phyloP scores from a whole-genome alignment of 2,888 invertebrate species.

The Latrodectus hesperus region DNA sequence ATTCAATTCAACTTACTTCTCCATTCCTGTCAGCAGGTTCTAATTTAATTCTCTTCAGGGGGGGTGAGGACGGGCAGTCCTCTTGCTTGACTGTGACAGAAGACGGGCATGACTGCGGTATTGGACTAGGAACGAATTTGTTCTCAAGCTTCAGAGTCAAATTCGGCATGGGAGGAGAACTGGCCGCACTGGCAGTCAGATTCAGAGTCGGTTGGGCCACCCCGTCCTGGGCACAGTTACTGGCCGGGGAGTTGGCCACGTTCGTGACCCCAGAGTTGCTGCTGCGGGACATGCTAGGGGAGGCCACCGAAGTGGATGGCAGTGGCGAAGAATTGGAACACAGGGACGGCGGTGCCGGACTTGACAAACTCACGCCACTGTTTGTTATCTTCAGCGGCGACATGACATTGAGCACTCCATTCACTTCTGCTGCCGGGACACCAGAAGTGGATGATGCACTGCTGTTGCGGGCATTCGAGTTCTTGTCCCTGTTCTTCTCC shows the following conservation, averaged over 20 bases:
- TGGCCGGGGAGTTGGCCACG: slow-evolving; percentile 54
- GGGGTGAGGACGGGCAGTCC: slow-evolving; percentile 59
- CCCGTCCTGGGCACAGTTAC: slow-evolving; percentile 25
- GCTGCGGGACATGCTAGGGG: slow-evolving; percentile 28
- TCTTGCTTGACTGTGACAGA: slow-evolving; percentile 62
- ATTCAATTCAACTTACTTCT: slow-evolving; percentile 29
- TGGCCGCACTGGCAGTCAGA: slow-evolving; percentile 1
- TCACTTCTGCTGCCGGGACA: slow-evolving; percentile 30
- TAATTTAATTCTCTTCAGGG: slow-evolving; percentile 63
- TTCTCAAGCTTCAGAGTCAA: slow-evolving; percentile 68
- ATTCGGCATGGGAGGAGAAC: slow-evolving; percentile 68
- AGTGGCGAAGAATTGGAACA: slow-evolving; percentile 51
- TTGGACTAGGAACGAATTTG: slow-evolving; percentile 57
- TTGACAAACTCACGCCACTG: slow-evolving; percentile 51
- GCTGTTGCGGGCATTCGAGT: slow-evolving; percentile 25
- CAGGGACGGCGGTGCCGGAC: slow-evolving; percentile 55
- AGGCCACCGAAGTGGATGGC: slow-evolving; percentile 45
- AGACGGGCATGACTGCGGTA: slow-evolving; percentile 33
- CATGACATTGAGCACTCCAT: slow-evolving; percentile 57
- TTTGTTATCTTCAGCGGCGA: slow-evolving; percentile 58
- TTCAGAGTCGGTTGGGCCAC: slow-evolving; percentile 17
- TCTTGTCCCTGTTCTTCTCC: slow-evolving; percentile 71
- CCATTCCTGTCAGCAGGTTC: slow-evolving; percentile 46
- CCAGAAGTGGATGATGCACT: slow-evolving; percentile 14
- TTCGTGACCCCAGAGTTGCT: slow-evolving; percentile 29